Evolutionary conservation across 2,797 vertebrate species (phyloP).

Genomic region (Myioborus melanocephalus): DNA sequence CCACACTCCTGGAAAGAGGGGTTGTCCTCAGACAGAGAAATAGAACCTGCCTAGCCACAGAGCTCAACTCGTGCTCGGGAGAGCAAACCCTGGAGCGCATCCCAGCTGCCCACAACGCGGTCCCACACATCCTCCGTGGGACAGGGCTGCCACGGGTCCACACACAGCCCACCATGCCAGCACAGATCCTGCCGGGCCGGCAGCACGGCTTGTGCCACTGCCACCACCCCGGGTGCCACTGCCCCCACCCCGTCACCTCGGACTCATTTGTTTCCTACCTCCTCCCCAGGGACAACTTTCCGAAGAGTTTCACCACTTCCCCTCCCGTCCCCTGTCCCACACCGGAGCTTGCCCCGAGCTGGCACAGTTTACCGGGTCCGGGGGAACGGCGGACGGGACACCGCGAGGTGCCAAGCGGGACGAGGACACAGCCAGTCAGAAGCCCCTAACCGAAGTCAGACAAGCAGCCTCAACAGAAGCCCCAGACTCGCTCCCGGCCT

Average conservation of each 20-base stretch:
- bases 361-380: neutral
- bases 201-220: neutral
- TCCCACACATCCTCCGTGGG: neutral
- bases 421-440: neutral
- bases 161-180: neutral
- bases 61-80: neutral
- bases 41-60: neutral
- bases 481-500: neutral
- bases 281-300: neutral
- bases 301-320: neutral
- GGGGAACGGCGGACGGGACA: neutral
- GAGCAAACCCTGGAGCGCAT: neutral
- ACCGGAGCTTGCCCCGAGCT: neutral
- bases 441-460: neutral
- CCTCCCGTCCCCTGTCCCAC: neutral
- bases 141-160: neutral
- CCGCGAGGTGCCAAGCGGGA: neutral
- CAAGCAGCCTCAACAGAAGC: neutral
- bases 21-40: rapidly evolving
- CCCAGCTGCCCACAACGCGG: neutral
- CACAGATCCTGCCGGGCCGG: neutral
- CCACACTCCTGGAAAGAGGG: rapidly evolving
- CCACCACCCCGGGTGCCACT: neutral
- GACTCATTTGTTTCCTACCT: neutral
- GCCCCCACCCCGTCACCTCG: neutral